Conservation (phyloP, 2,797 vertebrate genomes). For the Sebastolobus altivelis region DNA sequence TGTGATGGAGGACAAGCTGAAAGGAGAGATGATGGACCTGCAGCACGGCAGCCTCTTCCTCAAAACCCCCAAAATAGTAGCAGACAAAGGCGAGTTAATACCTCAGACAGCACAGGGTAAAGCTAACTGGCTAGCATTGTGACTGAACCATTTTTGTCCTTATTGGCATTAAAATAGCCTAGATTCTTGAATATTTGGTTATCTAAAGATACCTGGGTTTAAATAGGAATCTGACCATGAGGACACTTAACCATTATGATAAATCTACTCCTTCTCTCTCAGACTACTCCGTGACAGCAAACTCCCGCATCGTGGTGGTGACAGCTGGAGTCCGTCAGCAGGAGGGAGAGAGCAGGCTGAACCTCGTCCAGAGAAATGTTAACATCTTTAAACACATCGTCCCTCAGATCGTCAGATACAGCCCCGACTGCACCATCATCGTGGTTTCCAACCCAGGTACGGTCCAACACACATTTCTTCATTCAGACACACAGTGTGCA, state of each 20-base stretch:
- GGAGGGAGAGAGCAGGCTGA: constrained; percentile 95
- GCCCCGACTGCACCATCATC: constrained; percentile 92
- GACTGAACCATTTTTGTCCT: background rate
- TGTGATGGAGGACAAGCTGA: constrained; percentile 95
- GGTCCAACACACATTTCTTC: background rate
- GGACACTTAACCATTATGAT: background rate
- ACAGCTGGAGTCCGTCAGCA: constrained; percentile 97
- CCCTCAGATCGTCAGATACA: constrained; percentile 93
- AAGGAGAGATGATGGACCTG: constrained; percentile 98
- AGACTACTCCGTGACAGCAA: constrained; percentile 95
- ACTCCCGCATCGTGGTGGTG: constrained; percentile 94
- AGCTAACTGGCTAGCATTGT: background rate
- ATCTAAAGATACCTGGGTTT: background rate
- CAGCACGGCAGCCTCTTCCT: constrained; percentile 96
- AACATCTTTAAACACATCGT: constrained; percentile 96
- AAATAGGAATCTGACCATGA: background rate
- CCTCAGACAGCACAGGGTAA: background rate
- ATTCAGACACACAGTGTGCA: background rate
- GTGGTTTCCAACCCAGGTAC: constrained; percentile 98
- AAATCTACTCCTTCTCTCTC: constrained; percentile 4
- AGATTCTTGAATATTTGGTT: background rate
- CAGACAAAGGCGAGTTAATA: constrained; percentile 87
- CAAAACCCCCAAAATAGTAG: constrained; percentile 92
- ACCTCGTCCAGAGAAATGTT: constrained; percentile 97
- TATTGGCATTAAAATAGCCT: background rate